Conservation (phyloP, 1,140 invertebrate species). For the Zaprionus camerounensis region DNA sequence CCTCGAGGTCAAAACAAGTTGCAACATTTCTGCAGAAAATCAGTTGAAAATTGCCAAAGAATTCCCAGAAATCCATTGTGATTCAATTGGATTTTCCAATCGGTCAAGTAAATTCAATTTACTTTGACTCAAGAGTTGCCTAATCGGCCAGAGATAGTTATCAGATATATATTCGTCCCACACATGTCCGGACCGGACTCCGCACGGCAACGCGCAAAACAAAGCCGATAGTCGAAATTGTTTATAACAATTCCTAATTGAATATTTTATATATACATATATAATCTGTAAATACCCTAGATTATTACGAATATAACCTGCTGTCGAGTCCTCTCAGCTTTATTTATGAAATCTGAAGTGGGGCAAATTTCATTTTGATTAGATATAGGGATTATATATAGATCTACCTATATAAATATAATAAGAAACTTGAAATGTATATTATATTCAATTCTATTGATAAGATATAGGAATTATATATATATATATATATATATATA, state of each 20-base stretch:
- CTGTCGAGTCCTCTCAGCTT: not conserved
- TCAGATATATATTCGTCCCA: too few relatives aligned
- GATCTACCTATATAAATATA: not conserved
- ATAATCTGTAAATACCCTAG: slow-evolving; percentile 2
- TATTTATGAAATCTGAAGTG: slow-evolving; percentile 2
- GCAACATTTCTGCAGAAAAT: not conserved
- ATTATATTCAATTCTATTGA: not conserved
- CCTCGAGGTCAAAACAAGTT: not conserved
- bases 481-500: not conserved
- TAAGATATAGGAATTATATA: not conserved
- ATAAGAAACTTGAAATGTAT: not conserved
- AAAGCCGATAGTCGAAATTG: slow-evolving; percentile 13
- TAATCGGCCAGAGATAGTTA: slow-evolving; percentile 17
- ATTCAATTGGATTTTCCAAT: not conserved
- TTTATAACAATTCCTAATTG: slow-evolving; percentile 30
- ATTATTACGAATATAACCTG: not conserved
- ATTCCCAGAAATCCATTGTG: not conserved
- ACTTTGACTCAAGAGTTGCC: not conserved
- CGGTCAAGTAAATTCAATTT: not conserved
- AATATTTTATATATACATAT: slow-evolving; percentile 10
- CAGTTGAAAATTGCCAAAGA: not conserved
- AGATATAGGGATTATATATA: slow-evolving; percentile 4
- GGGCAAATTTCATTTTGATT: not conserved
- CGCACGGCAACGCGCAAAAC: slow-evolving; percentile 23
- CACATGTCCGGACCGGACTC: not conserved